Conservation (phyloP, 2,113 vertebrate genomes). For the Macquaria ambigua region DNA sequence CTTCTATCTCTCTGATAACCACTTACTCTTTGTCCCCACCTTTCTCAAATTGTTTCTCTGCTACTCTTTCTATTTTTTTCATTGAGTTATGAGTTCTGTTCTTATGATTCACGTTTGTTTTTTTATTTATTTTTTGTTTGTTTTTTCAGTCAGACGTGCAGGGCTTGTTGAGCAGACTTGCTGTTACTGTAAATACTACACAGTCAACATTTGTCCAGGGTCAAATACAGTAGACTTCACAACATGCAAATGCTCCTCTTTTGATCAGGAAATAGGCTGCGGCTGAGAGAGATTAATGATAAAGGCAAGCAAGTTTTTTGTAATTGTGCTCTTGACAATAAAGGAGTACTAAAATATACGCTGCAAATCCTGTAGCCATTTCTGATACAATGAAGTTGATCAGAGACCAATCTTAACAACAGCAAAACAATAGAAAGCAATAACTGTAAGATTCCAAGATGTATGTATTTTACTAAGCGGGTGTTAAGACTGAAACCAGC, state of each 20-base stretch:
- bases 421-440: background rate
- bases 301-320: background rate
- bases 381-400: background rate
- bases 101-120: background rate
- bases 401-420: background rate
- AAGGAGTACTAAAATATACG: background rate
- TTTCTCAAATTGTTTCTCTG: slow-evolving; percentile 5
- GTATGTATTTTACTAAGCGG: background rate
- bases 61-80: background rate
- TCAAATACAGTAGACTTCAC: background rate
- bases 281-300: background rate
- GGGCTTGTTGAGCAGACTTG: background rate
- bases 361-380: background rate
- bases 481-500: no score
- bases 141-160: background rate
- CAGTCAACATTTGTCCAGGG: background rate
- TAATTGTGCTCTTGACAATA: background rate
- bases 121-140: no score
- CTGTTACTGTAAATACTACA: background rate
- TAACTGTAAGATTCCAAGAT: background rate
- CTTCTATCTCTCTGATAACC: slow-evolving; percentile 26
- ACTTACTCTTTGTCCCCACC: slow-evolving; percentile 12
- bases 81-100: background rate
- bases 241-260: background rate
- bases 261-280: background rate